phyloP scores from a whole-genome alignment of 2,888 invertebrate genomes.

The Rhogogaster chlorosoma region DNA sequence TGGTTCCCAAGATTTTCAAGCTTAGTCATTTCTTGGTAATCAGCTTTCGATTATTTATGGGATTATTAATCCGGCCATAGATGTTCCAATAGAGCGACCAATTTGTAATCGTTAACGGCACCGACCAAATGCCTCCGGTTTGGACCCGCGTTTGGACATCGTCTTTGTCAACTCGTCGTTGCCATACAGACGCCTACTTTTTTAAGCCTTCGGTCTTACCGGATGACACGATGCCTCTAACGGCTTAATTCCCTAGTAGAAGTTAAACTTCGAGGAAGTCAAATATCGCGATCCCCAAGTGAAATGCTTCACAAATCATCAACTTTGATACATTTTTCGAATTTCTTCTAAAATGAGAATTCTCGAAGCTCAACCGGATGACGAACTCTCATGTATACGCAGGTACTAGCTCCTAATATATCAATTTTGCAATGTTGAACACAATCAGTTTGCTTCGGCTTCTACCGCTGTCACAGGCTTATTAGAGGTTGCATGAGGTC shows the following conservation, averaged over 20 bases:
- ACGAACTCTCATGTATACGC: background rate
- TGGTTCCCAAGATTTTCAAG: slow-evolving; percentile 22
- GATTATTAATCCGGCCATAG: slow-evolving; percentile 73
- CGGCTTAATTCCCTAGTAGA: slow-evolving; percentile 32
- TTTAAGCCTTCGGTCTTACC: slow-evolving; percentile 44
- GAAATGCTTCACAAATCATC: background rate
- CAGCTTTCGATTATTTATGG: slow-evolving; percentile 75
- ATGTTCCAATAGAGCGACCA: slow-evolving; percentile 70
- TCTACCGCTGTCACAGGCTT: slow-evolving; percentile 16
- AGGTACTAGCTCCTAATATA: background rate
- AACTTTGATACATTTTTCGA: background rate
- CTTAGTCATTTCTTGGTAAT: slow-evolving; percentile 64
- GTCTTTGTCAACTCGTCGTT: slow-evolving; percentile 45
- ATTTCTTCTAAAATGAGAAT: background rate
- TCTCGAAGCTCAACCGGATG: background rate
- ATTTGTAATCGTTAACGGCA: slow-evolving; percentile 75
- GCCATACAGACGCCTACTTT: slow-evolving; percentile 39
- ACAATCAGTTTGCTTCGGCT: background rate
- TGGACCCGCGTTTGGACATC: slow-evolving; percentile 38
- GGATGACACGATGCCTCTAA: slow-evolving; percentile 36
- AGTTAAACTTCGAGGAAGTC: background rate
- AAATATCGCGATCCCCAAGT: background rate
- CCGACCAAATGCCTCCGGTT: slow-evolving; percentile 27
- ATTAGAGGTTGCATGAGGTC: slow-evolving; percentile 1
- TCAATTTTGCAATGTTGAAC: background rate